These are phyloP conservation scores for Forbesichthys agassizii DNA, from an alignment of 2,113 vertebrate species.

Conservation along the genomic window DNA sequence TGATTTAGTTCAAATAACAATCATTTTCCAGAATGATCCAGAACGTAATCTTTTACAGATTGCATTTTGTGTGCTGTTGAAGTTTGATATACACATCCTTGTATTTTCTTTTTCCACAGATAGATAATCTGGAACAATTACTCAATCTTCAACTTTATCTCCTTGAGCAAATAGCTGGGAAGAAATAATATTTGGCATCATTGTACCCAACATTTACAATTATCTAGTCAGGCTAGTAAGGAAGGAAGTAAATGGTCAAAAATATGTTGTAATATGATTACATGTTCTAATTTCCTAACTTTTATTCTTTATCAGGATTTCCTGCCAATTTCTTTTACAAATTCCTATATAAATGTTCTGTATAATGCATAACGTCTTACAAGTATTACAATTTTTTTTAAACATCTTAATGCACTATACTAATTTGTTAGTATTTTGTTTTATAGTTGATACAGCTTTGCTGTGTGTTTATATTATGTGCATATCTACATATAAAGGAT, in stretches of 20 bases:
- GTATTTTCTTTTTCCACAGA: conserved; percentile 43
- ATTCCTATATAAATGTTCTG: not conserved
- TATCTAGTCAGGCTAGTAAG: conserved; percentile 1
- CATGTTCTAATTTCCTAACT: not conserved
- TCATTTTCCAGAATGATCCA: no score
- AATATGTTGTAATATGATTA: not conserved
- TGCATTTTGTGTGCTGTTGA: no score
- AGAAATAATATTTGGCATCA: conserved; percentile 23
- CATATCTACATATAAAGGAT: no score
- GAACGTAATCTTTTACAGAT: no score
- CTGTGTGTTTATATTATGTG: no score
- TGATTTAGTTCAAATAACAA: no score
- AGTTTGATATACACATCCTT: no score
- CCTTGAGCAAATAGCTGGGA: conserved; percentile 37
- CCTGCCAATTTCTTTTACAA: no score
- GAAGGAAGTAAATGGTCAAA: not conserved
- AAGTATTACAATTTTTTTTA: not conserved
- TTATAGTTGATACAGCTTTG: not conserved
- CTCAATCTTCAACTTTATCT: conserved; percentile 57
- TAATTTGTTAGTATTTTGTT: not conserved
- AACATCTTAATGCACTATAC: not conserved
- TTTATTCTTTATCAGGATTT: not conserved
- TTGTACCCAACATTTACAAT: not conserved
- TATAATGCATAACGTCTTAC: not conserved
- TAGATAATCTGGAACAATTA: conserved; percentile 66